Evolutionary conservation across 2,113 vertebrate genomes (phyloP), one percentile per base, ranked within the genome.

Genomic region (Pseudorectes ferrugineus): DNA sequence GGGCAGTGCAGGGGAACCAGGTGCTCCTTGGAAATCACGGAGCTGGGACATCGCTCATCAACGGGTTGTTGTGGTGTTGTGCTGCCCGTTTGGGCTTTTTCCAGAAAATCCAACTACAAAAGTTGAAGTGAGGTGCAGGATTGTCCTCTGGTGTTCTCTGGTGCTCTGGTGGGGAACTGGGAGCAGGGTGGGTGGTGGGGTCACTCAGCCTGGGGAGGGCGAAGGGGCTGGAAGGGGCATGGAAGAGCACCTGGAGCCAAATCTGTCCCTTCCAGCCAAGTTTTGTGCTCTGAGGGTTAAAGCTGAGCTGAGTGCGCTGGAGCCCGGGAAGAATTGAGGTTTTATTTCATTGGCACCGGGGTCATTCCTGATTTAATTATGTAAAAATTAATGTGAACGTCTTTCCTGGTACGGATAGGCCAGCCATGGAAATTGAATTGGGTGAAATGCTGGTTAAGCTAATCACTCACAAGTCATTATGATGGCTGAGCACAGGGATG

Each of bases 331-430:
- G 87, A 87, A 85, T 1, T 68, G 93, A 91, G 74, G 80, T 93
- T 96, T 97, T 96, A 93, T 96, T 96, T 95, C 95, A 86, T 48
- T 10, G 40, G 92, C 93, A 85, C 66, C 1, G 0, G 96, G 93
- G 95, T 97, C 95, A 89, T 97, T 96, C 89, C 91, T 95, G 97
- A 95, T 96, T 97, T 97, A 96, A 97, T 97, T 96, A 96, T 84
- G 80, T 90, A 96, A 94, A 95, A 96, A 97, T 95, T 95, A 97
- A 97, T 92, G 95, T 68, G 92, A 93, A 54, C 28, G 67, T 92
- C 95, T 95, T 74, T 40, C 62, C 57, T 90, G 93, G 91, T 91
- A 75, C 2, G 11, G 92, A 17, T 73, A 67, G 95, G 93, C 97
- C 78, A 90, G 95, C 85, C 93, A 76, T 97, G 95, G 95, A 95